Conservation (phyloP, 1,140 invertebrate species). For the Drosophila obscura region DNA sequence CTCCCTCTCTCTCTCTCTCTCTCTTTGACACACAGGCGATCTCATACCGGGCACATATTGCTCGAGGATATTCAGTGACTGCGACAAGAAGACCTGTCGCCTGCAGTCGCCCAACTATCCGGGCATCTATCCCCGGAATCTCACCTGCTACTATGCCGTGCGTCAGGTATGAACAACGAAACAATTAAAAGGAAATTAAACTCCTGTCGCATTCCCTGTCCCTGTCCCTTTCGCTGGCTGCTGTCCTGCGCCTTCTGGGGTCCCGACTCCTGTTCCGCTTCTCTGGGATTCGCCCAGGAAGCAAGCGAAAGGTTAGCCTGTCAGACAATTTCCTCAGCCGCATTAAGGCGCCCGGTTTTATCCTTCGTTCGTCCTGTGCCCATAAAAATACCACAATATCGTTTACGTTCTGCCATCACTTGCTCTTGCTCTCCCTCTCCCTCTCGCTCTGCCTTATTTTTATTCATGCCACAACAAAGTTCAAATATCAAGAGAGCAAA, state of each 20-base stretch:
- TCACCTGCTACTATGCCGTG: conserved; percentile 94
- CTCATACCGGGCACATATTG: conserved; percentile 95
- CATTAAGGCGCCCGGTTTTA: conserved; percentile 25
- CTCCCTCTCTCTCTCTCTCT: too few relatives aligned
- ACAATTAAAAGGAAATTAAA: conserved; percentile 60
- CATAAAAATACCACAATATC: conserved; percentile 61
- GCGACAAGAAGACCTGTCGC: conserved; percentile 92
- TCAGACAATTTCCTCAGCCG: conserved; percentile 8
- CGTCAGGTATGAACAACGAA: conserved; percentile 83
- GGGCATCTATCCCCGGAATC: conserved; percentile 94
- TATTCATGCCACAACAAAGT: conserved; percentile 55
- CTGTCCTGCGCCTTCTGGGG: too few relatives aligned
- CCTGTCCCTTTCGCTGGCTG: conserved; percentile 11
- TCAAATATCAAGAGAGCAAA: conserved; percentile 58
- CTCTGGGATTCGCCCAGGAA: conserved; percentile 10
- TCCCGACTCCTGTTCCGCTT: background rate
- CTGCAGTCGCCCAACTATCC: conserved; percentile 96
- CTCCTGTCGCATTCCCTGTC: conserved; percentile 13
- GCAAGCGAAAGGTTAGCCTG: conserved; percentile 37
- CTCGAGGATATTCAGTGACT: conserved; percentile 94
- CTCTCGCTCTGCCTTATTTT: conserved; percentile 17
- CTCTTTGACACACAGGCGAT: conserved; percentile 88
- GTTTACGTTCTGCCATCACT: conserved; percentile 6
- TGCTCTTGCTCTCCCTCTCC: background rate
- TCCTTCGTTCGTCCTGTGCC: conserved; percentile 22